These are phyloP conservation scores for Nannospalax galili DNA, from an alignment of 2,113 vertebrate genomes.

Conservation along the genomic window DNA sequence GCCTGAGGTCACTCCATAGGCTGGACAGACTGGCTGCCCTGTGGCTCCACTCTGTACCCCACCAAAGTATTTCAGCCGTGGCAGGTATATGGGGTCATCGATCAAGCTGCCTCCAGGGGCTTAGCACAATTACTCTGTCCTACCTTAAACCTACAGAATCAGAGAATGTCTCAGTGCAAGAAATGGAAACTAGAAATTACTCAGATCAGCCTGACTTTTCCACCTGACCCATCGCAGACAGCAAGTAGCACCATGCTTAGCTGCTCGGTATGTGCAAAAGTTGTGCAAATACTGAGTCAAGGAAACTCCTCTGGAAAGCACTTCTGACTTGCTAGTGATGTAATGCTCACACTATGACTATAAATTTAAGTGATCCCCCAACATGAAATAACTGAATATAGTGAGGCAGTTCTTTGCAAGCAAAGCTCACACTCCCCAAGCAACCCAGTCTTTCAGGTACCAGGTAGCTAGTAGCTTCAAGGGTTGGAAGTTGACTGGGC, in stretches of 20 bases:
- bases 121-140: not conserved
- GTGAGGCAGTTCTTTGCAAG: not conserved
- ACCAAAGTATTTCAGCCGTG: not conserved
- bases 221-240: not conserved
- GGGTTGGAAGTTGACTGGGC: not conserved
- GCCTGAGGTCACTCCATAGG: not conserved
- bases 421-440: fast-evolving
- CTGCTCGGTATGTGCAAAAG: not conserved
- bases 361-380: slow-evolving; percentile 11
- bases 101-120: not conserved
- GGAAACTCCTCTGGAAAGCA: slow-evolving; percentile 1
- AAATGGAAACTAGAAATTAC: not conserved
- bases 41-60: not conserved
- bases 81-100: not conserved
- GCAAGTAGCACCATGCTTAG: not conserved
- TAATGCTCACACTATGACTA: not conserved
- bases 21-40: not conserved
- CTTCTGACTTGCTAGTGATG: not conserved
- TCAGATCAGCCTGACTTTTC: not conserved
- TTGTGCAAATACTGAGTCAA: not conserved
- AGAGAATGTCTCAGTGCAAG: not conserved
- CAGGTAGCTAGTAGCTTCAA: not conserved
- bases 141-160: not conserved
- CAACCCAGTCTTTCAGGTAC: too few relatives aligned
- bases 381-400: not conserved